Conservation (phyloP, 2,113 vertebrate species). For the Rana temporaria region DNA sequence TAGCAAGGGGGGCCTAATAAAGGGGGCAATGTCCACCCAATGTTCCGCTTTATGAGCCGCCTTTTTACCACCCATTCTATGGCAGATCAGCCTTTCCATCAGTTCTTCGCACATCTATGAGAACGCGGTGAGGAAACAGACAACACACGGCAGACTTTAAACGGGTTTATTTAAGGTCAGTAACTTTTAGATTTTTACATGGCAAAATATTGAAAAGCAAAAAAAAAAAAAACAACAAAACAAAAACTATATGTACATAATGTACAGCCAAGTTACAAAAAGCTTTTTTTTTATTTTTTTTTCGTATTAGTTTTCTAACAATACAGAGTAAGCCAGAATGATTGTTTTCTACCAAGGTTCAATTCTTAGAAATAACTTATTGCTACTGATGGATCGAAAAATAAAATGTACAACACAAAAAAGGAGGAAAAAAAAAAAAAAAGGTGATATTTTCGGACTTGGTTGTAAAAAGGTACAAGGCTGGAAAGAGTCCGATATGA, state of each 20-base stretch:
- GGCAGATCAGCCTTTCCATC: too few relatives aligned
- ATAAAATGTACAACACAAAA: constrained; percentile 72
- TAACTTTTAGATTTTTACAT: constrained; percentile 77
- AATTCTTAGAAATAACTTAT: constrained; percentile 81
- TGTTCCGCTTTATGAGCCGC: too few relatives aligned
- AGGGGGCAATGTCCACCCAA: too few relatives aligned
- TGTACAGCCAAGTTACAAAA: constrained; percentile 69
- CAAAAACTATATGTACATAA: constrained; percentile 74
- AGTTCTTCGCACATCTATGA: too few relatives aligned
- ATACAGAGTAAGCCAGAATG: constrained; percentile 61
- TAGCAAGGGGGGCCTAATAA: too few relatives aligned
- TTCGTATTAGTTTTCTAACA: constrained; percentile 56
- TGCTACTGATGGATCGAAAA: constrained; percentile 67
- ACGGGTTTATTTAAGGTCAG: constrained; percentile 79
- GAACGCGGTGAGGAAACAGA: background rate
- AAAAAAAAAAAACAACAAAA: constrained; percentile 19
- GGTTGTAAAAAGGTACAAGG: constrained; percentile 64
- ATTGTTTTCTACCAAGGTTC: constrained; percentile 63
- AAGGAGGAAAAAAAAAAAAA: constrained; percentile 64
- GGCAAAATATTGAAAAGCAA: constrained; percentile 78
- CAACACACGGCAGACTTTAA: constrained; percentile 60
- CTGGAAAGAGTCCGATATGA: constrained; percentile 70
- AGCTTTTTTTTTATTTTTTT: constrained; percentile 51
- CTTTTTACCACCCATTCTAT: too few relatives aligned
- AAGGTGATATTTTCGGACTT: constrained; percentile 70